Base-by-base conservation (phyloP, 2,888 invertebrate genomes). In the Xestia rhomboidea region DNA sequence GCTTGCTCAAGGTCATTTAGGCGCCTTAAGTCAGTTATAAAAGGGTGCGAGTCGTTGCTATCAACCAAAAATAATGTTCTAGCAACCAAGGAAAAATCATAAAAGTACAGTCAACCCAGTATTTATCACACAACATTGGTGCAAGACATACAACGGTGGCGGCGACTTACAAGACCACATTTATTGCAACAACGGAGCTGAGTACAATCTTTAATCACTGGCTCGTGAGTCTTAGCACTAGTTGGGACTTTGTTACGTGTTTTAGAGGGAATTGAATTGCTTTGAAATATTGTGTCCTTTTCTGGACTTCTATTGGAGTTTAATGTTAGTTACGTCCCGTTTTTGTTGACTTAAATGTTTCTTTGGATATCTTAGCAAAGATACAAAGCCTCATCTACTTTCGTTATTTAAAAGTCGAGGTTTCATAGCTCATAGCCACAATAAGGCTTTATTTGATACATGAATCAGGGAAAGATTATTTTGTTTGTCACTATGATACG, bases 191-290 rank as follows among this genome's bases (percentile, higher is more conserved):
- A 84, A 87, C 80, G 67, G 71, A 79, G 75, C 77, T 62, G 77
- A 81, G 89, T 82, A 88, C 91, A 89, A 91, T 90, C 92, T 91
- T 93, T 93, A 93, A 93, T 93, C 92, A 92, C 91, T 84, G 88
- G 90, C 81, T 89, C 88, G 85, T 78, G 87, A 86, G 87, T 89
- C 88, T 90, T 89, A 90, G 86, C 89, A 83, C 84, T 81, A 80
- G 80, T 82, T 70, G 34, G 49, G 77, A 76, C 41, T 64, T 27
- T 51, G 88, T 88, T 92, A 88, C 91, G 87, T 92, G 77, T 89
- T 41, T 24, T 54, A 24, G 77, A 77, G 38, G 70, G 6, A 73
- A 85, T 77, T 83, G 64, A 68, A 71, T 75, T 72, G n/a, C 57
- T 84, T 70, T 68, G 44, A 73, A 72, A 62, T 57, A 77, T n/a